Conservation (phyloP, 2,888 invertebrate genomes). For the Coenonympha arcania region DNA sequence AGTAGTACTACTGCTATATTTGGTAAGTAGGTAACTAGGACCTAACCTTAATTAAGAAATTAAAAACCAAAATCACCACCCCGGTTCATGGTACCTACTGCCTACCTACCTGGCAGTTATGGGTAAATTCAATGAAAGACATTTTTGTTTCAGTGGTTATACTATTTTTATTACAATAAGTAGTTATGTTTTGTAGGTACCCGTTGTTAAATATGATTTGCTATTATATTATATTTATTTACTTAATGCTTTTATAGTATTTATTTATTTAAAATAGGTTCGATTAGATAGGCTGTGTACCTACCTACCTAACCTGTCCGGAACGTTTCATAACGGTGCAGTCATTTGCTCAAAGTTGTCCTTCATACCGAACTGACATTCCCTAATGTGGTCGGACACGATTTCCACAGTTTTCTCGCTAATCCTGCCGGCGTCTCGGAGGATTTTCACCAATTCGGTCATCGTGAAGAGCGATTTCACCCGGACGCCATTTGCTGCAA, state of each 20-base stretch:
- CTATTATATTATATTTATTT: not conserved
- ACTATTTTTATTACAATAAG: not conserved
- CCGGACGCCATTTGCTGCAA: slow-evolving; percentile 79
- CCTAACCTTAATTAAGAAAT: too few relatives aligned
- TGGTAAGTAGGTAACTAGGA: too few relatives aligned
- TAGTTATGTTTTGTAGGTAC: not conserved
- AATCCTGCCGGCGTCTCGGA: slow-evolving; percentile 78
- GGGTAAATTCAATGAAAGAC: too few relatives aligned
- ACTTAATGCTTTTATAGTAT: too few relatives aligned
- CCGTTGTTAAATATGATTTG: too few relatives aligned
- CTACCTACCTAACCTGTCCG: not conserved
- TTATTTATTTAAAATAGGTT: too few relatives aligned
- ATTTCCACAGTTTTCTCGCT: slow-evolving; percentile 58
- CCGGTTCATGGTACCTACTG: too few relatives aligned
- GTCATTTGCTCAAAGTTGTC: slow-evolving; percentile 31
- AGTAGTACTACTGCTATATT: too few relatives aligned
- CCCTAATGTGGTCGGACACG: slow-evolving; percentile 57
- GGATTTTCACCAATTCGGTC: slow-evolving; percentile 76
- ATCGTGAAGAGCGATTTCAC: slow-evolving; percentile 81
- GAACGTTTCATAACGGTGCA: not conserved
- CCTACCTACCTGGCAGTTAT: too few relatives aligned
- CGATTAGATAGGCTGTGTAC: too few relatives aligned
- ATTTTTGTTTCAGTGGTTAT: too few relatives aligned
- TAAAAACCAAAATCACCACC: too few relatives aligned
- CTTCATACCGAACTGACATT: slow-evolving; percentile 54